Conservation (phyloP, 2,113 vertebrate species). For the Tragulus kanchil region DNA sequence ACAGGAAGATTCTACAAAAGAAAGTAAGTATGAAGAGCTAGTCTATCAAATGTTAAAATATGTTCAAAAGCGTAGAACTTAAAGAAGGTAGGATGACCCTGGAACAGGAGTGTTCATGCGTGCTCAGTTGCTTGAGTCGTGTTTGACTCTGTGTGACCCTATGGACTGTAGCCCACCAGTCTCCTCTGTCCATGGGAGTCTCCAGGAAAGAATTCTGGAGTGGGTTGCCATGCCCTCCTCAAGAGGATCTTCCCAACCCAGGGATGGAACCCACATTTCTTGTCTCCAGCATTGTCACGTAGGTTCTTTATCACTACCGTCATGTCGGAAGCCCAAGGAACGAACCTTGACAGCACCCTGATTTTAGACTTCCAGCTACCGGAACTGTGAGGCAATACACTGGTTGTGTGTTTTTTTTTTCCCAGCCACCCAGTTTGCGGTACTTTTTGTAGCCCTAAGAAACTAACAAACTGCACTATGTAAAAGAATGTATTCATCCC, state of each 20-base stretch:
- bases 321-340: neutral
- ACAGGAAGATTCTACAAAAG: neutral
- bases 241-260: neutral
- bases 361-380: neutral
- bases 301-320: neutral
- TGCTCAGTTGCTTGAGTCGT: fast-evolving
- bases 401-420: neutral
- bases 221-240: neutral
- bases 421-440: neutral
- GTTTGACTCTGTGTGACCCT: neutral
- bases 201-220: neutral
- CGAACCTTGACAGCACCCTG: neutral
- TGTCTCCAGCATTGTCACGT: neutral
- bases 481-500: neutral
- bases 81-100: neutral
- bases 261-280: fast-evolving
- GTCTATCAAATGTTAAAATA: neutral
- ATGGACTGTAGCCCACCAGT: neutral
- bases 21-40: neutral
- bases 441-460: neutral
- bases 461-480: fast-evolving
- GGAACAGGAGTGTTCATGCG: neutral
- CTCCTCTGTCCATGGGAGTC: neutral
- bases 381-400: neutral
- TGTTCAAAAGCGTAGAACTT: neutral